Percentiles rank a stretch among this genome's conserved stretches.
Conservation (phyloP, 1,140 invertebrate genomes). For the Maconellicoccus hirsutus region DNA sequence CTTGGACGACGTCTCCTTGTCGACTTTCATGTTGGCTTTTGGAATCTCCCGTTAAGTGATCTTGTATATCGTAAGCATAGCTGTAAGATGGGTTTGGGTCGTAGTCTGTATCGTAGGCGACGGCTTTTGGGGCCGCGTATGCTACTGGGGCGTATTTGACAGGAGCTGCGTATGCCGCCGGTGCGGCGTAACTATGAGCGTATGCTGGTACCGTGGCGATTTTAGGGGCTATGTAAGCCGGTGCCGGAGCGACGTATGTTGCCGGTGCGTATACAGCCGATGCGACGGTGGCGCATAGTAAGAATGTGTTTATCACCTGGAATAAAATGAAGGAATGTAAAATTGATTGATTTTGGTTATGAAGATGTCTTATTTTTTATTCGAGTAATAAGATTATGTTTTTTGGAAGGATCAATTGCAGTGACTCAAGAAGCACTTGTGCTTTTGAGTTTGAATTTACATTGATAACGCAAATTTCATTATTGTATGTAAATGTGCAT, state of each 20-base stretch:
- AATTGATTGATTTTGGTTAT: neutral
- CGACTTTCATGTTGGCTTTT: constrained; percentile 54
- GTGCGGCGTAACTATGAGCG: constrained; percentile 24
- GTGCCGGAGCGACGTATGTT: constrained; percentile 13
- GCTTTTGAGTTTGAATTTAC: too few species aligned
- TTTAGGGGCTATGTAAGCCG: constrained; percentile 35
- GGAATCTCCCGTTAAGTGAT: constrained; percentile 51
- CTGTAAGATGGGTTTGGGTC: constrained; percentile 37
- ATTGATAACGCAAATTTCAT: too few species aligned
- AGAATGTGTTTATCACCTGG: neutral
- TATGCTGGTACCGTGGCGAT: constrained; percentile 34
- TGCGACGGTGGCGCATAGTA: constrained; percentile 31
- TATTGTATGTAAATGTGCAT: too few species aligned
- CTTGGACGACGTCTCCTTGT: constrained; percentile 51
- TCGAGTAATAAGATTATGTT: too few species aligned
- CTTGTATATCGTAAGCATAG: constrained; percentile 53
- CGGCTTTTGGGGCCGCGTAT: constrained; percentile 19
- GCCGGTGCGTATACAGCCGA: constrained; percentile 20
- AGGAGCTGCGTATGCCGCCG: neutral
- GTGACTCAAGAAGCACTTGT: too few species aligned
- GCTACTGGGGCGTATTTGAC: constrained; percentile 5
- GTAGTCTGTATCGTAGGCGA: constrained; percentile 26
- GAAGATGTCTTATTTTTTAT: too few species aligned
- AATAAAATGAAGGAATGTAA: constrained; percentile 31
- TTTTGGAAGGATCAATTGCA: too few species aligned